Evolutionary conservation across 2,888 invertebrate genomes (phyloP).

Genomic region (Rotaria magnacalcarata): DNA sequence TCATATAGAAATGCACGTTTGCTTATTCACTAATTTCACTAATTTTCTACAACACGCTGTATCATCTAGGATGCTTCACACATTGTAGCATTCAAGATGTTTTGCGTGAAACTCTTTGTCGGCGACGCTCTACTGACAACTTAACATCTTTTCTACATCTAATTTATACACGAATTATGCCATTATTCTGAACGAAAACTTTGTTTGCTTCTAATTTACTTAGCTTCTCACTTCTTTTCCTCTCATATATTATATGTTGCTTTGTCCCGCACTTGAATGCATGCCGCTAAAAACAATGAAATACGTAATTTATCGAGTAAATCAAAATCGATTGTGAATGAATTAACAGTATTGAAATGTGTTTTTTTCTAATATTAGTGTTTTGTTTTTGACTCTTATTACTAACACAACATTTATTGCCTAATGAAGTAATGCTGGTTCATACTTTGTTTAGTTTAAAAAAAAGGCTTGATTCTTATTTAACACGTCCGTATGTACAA

Average conservation of each 20-base stretch:
- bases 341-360: neutral
- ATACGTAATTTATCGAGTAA: neutral
- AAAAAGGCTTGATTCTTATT: no score
- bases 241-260: neutral
- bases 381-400: no score
- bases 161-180: neutral
- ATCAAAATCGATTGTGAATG: neutral
- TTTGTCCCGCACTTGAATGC: neutral
- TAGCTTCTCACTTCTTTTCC: neutral
- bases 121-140: neutral
- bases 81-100: constrained; percentile 23
- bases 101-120: constrained; percentile 9
- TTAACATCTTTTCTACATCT: neutral
- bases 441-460: no score
- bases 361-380: no score
- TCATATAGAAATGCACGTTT: neutral
- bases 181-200: neutral
- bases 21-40: neutral
- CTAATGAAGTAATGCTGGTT: no score
- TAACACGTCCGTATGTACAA: no score
- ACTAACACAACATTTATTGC: no score
- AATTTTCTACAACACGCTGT: neutral
- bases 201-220: neutral
- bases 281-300: neutral
- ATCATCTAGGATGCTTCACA: constrained; percentile 24